A percentile compares a stretch with the other conserved stretches of the same genome.
These are phyloP conservation scores for Characodon lateralis DNA, from an alignment of 2,797 vertebrate species.

Conservation along the genomic window DNA sequence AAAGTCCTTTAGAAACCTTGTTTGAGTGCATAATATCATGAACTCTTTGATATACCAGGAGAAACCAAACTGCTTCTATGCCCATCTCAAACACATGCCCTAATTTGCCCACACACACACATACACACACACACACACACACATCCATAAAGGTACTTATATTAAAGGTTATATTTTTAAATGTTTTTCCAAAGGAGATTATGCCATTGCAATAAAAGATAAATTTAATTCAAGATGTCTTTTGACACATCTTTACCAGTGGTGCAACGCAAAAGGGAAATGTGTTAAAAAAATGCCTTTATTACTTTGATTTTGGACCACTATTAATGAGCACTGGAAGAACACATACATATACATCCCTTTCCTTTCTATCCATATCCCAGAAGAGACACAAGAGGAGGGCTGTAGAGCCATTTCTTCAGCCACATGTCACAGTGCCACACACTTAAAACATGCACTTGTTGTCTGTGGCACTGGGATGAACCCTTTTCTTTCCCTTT, in stretches of 20 bases:
- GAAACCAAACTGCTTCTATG: too few species aligned
- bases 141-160: not conserved
- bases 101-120: too few species aligned
- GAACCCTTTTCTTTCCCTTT: conserved; percentile 55
- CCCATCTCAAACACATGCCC: too few species aligned
- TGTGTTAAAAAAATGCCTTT: conserved; percentile 59
- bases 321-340: conserved; percentile 40
- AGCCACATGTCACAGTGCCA: conserved; percentile 65
- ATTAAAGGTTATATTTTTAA: not conserved
- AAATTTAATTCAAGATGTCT: not conserved
- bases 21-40: too few species aligned
- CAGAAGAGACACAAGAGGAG: conserved; percentile 45
- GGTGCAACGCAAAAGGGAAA: conserved; percentile 43
- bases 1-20: not conserved
- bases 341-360: conserved; percentile 16
- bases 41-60: too few species aligned
- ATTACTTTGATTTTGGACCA: conserved; percentile 45
- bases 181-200: not conserved
- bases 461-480: conserved; percentile 60
- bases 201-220: not conserved
- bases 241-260: not conserved
- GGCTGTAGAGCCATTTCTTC: conserved; percentile 67
- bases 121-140: too few species aligned
- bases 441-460: conserved; percentile 65
- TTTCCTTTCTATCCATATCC: conserved; percentile 27